Evolutionary conservation across 1,140 invertebrate species (phyloP).

Genomic region (Drosophila azteca): DNA sequence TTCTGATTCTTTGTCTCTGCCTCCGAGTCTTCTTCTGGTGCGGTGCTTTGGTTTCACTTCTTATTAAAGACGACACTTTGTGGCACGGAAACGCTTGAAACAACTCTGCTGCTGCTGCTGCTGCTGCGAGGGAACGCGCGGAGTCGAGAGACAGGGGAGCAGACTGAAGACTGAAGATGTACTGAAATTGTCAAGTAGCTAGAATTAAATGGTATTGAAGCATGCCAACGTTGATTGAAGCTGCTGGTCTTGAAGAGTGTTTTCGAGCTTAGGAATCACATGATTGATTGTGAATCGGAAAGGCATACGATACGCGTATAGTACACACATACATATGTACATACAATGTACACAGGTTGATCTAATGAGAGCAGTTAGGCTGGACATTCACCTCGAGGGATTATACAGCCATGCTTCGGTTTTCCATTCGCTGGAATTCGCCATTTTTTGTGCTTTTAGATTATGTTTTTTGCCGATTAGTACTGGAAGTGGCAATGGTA

Average conservation of each 20-base stretch:
- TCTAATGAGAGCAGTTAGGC: too few species aligned
- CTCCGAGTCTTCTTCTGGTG: conserved; percentile 15
- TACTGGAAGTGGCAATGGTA: too few species aligned
- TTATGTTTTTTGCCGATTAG: too few species aligned
- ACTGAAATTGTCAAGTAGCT: conserved; percentile 26
- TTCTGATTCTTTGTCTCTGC: conserved; percentile 29
- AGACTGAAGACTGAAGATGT: conserved; percentile 3
- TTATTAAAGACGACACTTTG: conserved; percentile 81
- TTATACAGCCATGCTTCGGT: too few species aligned
- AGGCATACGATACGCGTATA: too few species aligned
- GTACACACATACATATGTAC: too few species aligned
- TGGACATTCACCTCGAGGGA: too few species aligned
- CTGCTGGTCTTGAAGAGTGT: background rate
- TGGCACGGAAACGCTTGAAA: conserved; percentile 65
- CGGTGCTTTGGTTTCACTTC: conserved; percentile 59
- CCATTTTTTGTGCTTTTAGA: too few species aligned
- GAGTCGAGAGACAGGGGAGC: background rate
- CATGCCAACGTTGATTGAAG: conserved; percentile 25
- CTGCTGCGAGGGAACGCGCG: conserved; percentile 24
- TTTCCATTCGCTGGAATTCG: too few species aligned
- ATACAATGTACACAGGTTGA: too few species aligned
- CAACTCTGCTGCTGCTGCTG: conserved; percentile 17
- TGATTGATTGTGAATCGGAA: background rate
- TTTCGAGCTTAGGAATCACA: background rate
- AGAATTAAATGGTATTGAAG: conserved; percentile 40